phyloP scores from a whole-genome alignment of 2,113 vertebrate species.

The Apaloderma vittatum region DNA sequence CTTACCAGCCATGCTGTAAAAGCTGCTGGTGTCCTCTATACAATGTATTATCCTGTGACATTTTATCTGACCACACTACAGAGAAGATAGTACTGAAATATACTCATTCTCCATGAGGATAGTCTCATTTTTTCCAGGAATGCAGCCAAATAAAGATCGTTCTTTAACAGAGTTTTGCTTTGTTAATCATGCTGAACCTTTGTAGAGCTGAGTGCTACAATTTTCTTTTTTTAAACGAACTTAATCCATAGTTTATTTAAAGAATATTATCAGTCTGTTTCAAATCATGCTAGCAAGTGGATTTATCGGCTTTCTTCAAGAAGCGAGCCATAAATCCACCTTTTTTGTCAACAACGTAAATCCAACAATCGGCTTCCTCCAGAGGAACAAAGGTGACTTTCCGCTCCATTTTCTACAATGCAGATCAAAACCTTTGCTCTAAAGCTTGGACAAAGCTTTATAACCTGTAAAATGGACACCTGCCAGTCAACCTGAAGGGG shows the following conservation, averaged over 20 bases:
- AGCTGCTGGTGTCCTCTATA: not conserved
- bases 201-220: not conserved
- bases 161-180: not conserved
- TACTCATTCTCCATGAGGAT: not conserved
- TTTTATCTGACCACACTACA: not conserved
- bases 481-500: not conserved
- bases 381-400: not conserved
- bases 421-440: not conserved
- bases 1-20: not conserved
- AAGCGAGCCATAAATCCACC: not conserved
- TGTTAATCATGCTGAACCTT: not conserved
- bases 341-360: not conserved
- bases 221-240: not conserved
- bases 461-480: not conserved
- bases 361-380: not conserved
- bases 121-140: constrained; percentile 24
- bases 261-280: not conserved
- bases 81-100: not conserved
- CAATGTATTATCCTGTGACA: not conserved
- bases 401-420: not conserved
- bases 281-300: not conserved
- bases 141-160: not conserved
- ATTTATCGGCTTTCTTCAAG: not conserved
- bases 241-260: not conserved
- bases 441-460: not conserved